These are phyloP conservation scores for Bubo blakistoni DNA, from an alignment of 2,113 vertebrate species.

Conservation along the genomic window DNA sequence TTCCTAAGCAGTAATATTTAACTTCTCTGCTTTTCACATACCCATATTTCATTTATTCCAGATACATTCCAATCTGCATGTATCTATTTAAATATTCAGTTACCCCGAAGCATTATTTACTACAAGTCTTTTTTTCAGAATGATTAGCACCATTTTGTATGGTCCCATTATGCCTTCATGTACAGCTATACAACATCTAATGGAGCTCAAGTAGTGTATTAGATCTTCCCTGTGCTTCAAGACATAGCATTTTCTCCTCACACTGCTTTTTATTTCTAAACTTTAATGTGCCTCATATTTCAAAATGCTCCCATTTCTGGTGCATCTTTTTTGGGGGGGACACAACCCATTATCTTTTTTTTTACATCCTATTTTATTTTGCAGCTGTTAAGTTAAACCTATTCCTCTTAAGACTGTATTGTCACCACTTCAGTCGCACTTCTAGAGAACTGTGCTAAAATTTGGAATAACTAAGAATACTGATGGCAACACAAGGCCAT, in stretches of 20 bases:
- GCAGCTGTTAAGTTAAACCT: neutral
- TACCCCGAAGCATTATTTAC: neutral
- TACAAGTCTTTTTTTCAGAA: neutral
- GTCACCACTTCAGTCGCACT: neutral
- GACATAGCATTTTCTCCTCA: neutral
- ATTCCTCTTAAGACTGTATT: neutral
- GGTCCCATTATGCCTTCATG: neutral
- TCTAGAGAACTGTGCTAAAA: constrained; percentile 12
- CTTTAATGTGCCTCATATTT: neutral
- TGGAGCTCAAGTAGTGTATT: neutral
- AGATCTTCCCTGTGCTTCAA: neutral
- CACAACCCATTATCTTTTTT: neutral
- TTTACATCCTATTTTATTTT: neutral
- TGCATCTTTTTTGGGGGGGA: neutral
- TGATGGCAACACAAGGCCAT: neutral
- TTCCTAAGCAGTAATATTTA: constrained; percentile 11
- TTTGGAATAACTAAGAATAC: neutral
- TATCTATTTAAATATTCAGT: constrained; percentile 8
- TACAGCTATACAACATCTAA: neutral
- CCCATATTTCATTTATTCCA: neutral
- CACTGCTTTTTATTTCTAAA: neutral
- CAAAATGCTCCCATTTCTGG: neutral
- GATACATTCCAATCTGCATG: neutral
- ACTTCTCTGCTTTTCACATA: neutral
- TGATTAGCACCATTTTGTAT: neutral